phyloP scores from a whole-genome alignment of 2,113 vertebrate species.

The Caloenas nicobarica region DNA sequence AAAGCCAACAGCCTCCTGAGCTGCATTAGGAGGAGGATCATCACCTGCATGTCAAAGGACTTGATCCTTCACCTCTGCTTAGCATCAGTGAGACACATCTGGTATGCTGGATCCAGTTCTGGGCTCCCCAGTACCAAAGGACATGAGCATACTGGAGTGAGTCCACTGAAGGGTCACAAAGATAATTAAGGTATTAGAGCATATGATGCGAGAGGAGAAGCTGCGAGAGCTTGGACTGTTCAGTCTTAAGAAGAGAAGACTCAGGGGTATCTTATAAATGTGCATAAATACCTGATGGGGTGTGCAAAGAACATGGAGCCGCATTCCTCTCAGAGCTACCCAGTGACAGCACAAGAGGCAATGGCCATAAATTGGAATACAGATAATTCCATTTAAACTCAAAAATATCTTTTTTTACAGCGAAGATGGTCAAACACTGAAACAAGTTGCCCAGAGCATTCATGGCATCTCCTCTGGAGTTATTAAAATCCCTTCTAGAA shows the following conservation, averaged over 20 bases:
- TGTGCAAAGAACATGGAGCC: not conserved
- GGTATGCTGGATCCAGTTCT: not conserved
- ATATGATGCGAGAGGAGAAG: too few species aligned
- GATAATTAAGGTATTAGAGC: too few species aligned
- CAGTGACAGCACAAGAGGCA: not conserved
- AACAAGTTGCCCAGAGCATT: not conserved
- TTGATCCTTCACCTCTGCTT: not conserved
- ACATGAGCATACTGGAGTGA: too few species aligned
- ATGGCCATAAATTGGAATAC: not conserved
- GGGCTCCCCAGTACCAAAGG: not conserved
- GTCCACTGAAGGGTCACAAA: too few species aligned
- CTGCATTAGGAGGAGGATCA: not conserved
- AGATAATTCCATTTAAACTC: not conserved
- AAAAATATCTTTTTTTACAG: not conserved
- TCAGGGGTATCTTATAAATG: not conserved
- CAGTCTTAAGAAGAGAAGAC: not conserved
- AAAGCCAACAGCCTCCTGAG: not conserved
- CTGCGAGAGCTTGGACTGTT: too few species aligned
- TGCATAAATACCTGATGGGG: not conserved
- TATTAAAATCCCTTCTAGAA: not conserved
- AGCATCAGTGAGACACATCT: not conserved
- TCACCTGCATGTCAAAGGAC: rapidly evolving
- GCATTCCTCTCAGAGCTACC: not conserved
- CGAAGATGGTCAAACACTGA: not conserved
- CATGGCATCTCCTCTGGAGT: not conserved